A percentile compares a stretch with the other conserved stretches of the same genome.
Conservation (phyloP, 2,888 invertebrate genomes). For the Neoitamus cyanurus region DNA sequence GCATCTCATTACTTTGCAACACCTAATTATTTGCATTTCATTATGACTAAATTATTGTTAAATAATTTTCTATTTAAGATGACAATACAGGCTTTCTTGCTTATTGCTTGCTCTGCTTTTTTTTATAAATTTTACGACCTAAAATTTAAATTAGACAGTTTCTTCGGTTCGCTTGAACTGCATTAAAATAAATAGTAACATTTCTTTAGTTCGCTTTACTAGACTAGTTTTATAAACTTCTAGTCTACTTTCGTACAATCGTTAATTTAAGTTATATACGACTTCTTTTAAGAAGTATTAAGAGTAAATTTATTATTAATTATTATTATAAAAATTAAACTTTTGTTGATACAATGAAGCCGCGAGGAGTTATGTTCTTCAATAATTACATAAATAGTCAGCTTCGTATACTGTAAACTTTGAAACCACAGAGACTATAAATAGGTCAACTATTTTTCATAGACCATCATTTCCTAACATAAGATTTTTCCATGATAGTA, state of each 20-base stretch:
- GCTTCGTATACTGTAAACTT: too few species aligned
- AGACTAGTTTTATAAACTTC: too few species aligned
- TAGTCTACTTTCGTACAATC: background rate
- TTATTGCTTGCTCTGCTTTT: background rate
- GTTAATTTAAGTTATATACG: background rate
- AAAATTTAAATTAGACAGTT: background rate
- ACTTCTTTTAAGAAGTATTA: background rate
- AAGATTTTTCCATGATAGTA: too few species aligned
- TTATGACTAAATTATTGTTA: background rate
- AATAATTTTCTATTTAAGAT: background rate
- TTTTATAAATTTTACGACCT: background rate
- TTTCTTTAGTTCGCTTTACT: background rate
- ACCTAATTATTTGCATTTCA: background rate
- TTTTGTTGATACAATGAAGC: too few species aligned
- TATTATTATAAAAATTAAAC: too few species aligned
- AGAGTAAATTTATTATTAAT: background rate
- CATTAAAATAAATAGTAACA: background rate
- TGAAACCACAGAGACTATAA: too few species aligned
- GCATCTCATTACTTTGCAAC: background rate
- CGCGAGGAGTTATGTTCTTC: too few species aligned
- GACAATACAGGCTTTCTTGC: background rate
- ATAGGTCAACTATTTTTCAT: too few species aligned
- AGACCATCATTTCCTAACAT: too few species aligned
- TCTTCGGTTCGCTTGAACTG: too few species aligned
- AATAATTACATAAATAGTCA: too few species aligned